Percentiles rank a stretch among this genome's conserved stretches.
Conservation (phyloP, 2,888 invertebrate species). For the Coleophora deauratella region DNA sequence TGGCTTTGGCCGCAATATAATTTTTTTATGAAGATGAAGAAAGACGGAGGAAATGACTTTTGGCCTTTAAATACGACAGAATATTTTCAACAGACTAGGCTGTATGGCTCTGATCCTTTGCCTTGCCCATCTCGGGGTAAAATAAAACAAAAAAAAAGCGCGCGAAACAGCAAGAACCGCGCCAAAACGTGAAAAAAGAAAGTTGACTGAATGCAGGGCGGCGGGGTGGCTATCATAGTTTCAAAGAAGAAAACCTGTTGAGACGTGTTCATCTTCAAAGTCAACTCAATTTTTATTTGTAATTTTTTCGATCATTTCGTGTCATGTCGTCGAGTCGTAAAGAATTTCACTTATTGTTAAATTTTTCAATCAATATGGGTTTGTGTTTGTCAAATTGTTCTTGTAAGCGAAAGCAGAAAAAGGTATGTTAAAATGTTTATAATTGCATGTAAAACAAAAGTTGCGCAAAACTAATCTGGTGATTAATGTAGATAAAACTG, state of each 20-base stretch:
- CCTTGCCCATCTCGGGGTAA: too few species aligned
- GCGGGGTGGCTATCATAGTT: not conserved
- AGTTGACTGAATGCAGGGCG: conserved; percentile 14
- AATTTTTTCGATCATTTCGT: conserved; percentile 8
- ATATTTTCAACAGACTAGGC: too few species aligned
- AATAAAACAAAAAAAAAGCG: too few species aligned
- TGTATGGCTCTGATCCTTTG: too few species aligned
- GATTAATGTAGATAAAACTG: not conserved
- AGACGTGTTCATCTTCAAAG: conserved; percentile 28
- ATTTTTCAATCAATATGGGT: conserved; percentile 42
- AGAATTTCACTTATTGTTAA: conserved; percentile 22
- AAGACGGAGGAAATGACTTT: too few species aligned
- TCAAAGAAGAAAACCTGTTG: conserved; percentile 22
- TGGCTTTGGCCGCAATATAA: too few species aligned
- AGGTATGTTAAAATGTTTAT: conserved; percentile 40
- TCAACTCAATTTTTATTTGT: not conserved
- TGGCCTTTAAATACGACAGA: too few species aligned
- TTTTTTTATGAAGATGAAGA: too few species aligned
- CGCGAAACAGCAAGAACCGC: too few species aligned
- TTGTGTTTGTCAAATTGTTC: conserved; percentile 45
- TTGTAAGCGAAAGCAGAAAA: conserved; percentile 25
- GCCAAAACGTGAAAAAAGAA: too few species aligned
- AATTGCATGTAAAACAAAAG: too few species aligned
- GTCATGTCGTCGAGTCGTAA: conserved; percentile 32
- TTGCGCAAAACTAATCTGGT: not conserved